Percentiles rank a stretch among this genome's conserved stretches.
These are phyloP conservation scores for Drosophila mulleri DNA, from an alignment of 2,888 invertebrate species.

Conservation along the genomic window DNA sequence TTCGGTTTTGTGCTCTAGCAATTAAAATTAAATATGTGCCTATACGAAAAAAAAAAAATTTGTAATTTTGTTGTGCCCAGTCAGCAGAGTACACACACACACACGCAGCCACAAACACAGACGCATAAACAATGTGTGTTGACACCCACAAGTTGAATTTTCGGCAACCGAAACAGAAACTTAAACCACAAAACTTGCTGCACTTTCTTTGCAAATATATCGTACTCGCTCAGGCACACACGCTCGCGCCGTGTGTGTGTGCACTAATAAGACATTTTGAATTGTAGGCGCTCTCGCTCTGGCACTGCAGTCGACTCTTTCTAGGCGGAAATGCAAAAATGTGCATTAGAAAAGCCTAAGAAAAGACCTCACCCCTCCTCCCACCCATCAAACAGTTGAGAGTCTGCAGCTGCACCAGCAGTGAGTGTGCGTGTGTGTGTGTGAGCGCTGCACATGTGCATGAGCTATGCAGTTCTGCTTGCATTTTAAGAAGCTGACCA, in stretches of 20 bases:
- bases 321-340: constrained; percentile 75
- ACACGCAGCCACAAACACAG: background rate
- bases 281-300: constrained; percentile 70
- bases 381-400: constrained; percentile 42
- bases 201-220: constrained; percentile 69
- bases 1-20: constrained; percentile 21
- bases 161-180: constrained; percentile 38
- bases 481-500: constrained; percentile 53
- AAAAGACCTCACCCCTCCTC: constrained; percentile 49
- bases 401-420: constrained; percentile 36
- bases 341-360: constrained; percentile 81
- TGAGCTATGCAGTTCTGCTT: constrained; percentile 51
- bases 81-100: constrained; percentile 34
- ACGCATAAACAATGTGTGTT: constrained; percentile 45
- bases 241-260: constrained; percentile 1
- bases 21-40: constrained; percentile 46
- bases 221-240: constrained; percentile 48
- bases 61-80: constrained; percentile 43
- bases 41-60: constrained; percentile 32
- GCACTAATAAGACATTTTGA: constrained; percentile 75
- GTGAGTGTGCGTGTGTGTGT: constrained; percentile 27
- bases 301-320: constrained; percentile 65
- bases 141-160: constrained; percentile 43
- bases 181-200: constrained; percentile 65
- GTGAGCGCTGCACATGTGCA: constrained; percentile 38